These are phyloP conservation scores for Turdus rufiventris DNA, from an alignment of 2,113 vertebrate genomes.

Conservation along the genomic window DNA sequence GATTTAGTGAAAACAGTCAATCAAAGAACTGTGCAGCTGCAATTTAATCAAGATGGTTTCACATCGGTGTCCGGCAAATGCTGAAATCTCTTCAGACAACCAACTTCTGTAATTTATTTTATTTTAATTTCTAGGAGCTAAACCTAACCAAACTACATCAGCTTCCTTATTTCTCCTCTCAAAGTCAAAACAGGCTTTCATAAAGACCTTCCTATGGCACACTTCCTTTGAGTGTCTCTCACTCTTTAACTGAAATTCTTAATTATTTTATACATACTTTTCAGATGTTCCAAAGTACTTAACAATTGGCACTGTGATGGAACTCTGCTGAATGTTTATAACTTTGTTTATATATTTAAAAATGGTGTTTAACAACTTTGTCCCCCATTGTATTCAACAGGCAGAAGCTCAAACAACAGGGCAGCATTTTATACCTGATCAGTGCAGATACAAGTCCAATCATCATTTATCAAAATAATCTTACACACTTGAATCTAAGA, in stretches of 20 bases:
- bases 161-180: background rate
- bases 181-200: background rate
- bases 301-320: background rate
- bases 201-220: background rate
- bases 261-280: background rate
- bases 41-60: background rate
- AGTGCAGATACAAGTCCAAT: background rate
- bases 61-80: background rate
- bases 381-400: background rate
- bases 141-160: background rate
- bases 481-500: background rate
- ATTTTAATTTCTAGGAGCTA: background rate
- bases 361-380: background rate
- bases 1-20: background rate
- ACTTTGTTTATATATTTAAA: background rate
- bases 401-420: background rate
- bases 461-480: background rate
- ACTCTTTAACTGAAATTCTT: background rate
- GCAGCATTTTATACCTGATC: background rate
- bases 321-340: background rate
- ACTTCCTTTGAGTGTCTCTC: background rate
- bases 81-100: background rate
- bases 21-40: background rate
- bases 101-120: background rate
- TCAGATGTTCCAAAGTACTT: background rate